These are phyloP conservation scores for Spheniscus humboldti DNA, from an alignment of 2,797 vertebrate genomes.

Conservation along the genomic window DNA sequence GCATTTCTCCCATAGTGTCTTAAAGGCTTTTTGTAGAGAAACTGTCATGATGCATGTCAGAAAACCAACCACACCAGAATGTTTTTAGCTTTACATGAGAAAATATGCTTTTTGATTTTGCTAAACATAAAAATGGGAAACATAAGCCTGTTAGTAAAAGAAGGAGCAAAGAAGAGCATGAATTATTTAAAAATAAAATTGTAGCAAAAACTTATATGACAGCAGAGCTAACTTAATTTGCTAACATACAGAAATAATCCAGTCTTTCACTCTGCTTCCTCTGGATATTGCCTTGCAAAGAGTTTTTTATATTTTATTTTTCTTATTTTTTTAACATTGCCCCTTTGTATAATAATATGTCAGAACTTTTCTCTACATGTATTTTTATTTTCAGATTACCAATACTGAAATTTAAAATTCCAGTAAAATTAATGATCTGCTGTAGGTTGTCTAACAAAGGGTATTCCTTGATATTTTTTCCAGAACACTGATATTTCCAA, in stretches of 20 bases:
- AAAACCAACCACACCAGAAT: not conserved
- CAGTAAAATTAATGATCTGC: not conserved
- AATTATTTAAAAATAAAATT: conserved; percentile 11
- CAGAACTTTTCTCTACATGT: not conserved
- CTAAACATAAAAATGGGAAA: not conserved
- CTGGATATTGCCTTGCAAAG: not conserved
- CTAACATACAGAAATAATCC: not conserved
- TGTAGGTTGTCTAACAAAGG: not conserved
- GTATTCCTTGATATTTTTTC: not conserved
- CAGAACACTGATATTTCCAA: conserved; percentile 7
- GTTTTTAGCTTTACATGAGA: not conserved
- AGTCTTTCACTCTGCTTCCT: not conserved
- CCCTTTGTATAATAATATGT: not conserved
- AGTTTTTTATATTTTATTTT: not conserved
- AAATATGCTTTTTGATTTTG: not conserved
- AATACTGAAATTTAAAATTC: not conserved
- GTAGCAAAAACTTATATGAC: not conserved
- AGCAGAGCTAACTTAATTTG: not conserved
- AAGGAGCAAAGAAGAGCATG: not conserved
- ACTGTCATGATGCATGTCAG: not conserved
- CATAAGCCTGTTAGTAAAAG: not conserved
- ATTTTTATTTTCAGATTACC: not conserved
- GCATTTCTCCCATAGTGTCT: not conserved
- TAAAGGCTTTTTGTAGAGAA: not conserved
- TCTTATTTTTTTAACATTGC: not conserved